Percentiles rank a stretch among this genome's conserved stretches.
Evolutionary conservation across 2,797 vertebrate genomes (phyloP).

Genomic region (Coendou prehensilis): DNA sequence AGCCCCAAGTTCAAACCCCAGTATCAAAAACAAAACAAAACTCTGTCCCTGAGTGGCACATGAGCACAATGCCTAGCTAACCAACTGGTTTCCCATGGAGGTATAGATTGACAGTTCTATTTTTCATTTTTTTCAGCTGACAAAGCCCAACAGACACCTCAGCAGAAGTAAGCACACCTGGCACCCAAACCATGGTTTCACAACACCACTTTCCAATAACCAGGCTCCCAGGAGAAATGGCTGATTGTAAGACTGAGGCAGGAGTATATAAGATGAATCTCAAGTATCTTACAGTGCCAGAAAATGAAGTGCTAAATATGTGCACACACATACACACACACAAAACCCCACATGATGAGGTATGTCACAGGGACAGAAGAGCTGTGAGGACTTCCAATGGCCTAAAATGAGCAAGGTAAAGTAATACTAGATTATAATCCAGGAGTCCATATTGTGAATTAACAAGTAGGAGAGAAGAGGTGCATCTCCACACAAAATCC

Average conservation of each 20-base stretch:
- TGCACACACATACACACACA: not conserved
- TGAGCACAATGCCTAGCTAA: not conserved
- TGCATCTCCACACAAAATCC: not conserved
- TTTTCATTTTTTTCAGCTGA: not conserved
- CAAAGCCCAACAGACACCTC: not conserved
- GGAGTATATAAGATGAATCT: not conserved
- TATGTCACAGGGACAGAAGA: not conserved
- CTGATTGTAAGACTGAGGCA: not conserved
- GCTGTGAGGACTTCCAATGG: not conserved
- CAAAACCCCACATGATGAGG: not conserved
- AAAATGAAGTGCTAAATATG: not conserved
- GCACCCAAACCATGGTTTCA: not conserved
- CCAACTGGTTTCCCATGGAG: not conserved
- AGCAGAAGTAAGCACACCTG: not conserved
- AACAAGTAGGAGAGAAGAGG: not conserved
- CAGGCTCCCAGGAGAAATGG: not conserved
- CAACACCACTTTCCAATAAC: not conserved
- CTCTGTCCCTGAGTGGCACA: not conserved
- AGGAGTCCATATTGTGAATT: not conserved
- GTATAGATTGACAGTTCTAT: fast-evolving
- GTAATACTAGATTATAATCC: not conserved
- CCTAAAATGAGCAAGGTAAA: not conserved
- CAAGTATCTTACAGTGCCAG: not conserved
- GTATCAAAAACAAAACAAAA: not conserved
- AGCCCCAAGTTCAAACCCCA: not conserved